Base-by-base conservation (phyloP, 2,888 invertebrate genomes). In the Trachelus stipa region DNA sequence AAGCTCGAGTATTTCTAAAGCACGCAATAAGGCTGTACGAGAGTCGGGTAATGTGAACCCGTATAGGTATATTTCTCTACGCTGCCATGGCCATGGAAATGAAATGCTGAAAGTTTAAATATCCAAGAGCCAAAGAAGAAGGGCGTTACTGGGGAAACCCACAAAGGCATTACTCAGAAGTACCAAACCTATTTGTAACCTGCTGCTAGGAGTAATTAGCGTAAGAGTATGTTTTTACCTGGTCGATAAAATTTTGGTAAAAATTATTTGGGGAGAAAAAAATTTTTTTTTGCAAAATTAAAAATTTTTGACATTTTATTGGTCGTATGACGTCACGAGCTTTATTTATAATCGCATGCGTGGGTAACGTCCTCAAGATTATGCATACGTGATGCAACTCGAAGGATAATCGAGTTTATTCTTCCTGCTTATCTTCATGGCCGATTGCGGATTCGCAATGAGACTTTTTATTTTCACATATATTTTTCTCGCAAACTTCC, bases 141-240 rank as follows among this genome's bases (percentile, higher is more conserved):
- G 76, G 78, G 81, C 78, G 81, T 80, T 81, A 76, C 80, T 75
- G 74, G 75, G 74, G 75, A 73, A 73, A 68, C 79, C 78, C 75
- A 74, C 79, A 30, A 71, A 81, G 76, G 79, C 83, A 83, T 85
- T 85, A 83, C 77, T 84, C 84, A 83, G 80, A 79, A 80, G 75
- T 69, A 68, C 9, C 34, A 71, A 31, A 79, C 79, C 78, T 81
- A 73, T 83, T 82, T 77, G 78, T 83, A 81, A 79, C 73, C 78
- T 74, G 69, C 69, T 33, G 37, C 37, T 68, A 68, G 74, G 11
- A n/a, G 74, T 68, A 84, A 85, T 86, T 85, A 85, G 82, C 84
- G 84, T 85, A 85, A 86, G 83, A 84, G 83, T 83, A 83, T 83
- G 83, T 85, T 84, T 85, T 84, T 85, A 84, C 85, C 85, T 83